These are phyloP conservation scores for Acronicta leporina DNA, from an alignment of 2,888 invertebrate species.

Conservation along the genomic window DNA sequence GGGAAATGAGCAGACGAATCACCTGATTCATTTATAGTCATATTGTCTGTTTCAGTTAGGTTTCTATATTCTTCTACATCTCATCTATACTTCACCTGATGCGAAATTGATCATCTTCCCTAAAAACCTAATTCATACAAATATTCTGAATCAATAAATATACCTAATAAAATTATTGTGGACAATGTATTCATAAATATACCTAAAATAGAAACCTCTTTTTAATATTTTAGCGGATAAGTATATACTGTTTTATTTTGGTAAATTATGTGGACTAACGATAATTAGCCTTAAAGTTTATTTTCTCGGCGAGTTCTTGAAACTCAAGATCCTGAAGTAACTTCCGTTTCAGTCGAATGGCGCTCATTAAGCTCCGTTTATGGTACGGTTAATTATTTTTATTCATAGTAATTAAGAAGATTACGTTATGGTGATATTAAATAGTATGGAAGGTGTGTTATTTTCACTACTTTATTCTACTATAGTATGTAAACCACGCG, in stretches of 20 bases:
- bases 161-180: too few species aligned
- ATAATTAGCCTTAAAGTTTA: conserved; percentile 51
- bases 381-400: conserved; percentile 44
- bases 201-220: too few species aligned
- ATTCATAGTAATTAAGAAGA: conserved; percentile 26
- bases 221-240: conserved; percentile 41
- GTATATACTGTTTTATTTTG: conserved; percentile 37
- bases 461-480: too few species aligned
- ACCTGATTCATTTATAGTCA: too few species aligned
- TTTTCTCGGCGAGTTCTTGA: conserved; percentile 45
- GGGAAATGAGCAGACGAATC: too few species aligned
- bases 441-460: conserved; percentile 2
- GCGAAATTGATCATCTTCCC: too few species aligned
- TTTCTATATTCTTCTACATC: too few species aligned
- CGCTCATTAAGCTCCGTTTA: conserved; percentile 54
- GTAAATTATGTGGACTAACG: conserved; percentile 41
- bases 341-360: conserved; percentile 55
- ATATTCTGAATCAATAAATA: too few species aligned
- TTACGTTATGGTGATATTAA: conserved; percentile 5
- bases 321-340: conserved; percentile 46
- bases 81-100: too few species aligned
- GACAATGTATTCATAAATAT: conserved; percentile 32
- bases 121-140: too few species aligned
- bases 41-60: too few species aligned
- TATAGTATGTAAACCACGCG: too few species aligned